These are phyloP conservation scores for Odontomyia ornata DNA, from an alignment of 2,888 invertebrate genomes.

Conservation along the genomic window DNA sequence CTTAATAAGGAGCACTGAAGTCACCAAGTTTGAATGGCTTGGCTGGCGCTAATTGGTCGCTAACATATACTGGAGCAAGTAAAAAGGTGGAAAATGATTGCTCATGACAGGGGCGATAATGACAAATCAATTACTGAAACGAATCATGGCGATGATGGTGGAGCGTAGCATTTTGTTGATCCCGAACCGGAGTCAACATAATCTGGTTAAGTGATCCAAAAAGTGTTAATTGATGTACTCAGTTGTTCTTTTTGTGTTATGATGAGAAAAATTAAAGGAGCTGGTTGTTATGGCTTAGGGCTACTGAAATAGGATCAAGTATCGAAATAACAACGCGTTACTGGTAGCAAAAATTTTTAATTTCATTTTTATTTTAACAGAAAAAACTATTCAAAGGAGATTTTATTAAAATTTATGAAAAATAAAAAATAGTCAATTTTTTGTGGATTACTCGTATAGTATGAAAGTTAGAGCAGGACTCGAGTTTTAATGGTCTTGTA, in stretches of 20 bases:
- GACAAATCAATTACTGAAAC: constrained; percentile 46
- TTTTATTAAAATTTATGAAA: too few relatives aligned
- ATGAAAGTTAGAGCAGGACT: too few relatives aligned
- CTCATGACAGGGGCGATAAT: constrained; percentile 48
- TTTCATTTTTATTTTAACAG: too few relatives aligned
- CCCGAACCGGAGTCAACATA: not conserved
- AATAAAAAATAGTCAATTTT: too few relatives aligned
- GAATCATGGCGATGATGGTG: not conserved
- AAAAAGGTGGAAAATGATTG: constrained; percentile 38
- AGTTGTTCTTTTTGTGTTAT: not conserved
- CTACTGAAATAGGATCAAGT: too few relatives aligned
- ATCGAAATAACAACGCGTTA: too few relatives aligned
- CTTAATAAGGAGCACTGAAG: constrained; percentile 30
- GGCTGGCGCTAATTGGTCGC: constrained; percentile 33
- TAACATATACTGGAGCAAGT: constrained; percentile 12
- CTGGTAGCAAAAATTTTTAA: too few relatives aligned
- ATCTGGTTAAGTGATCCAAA: constrained; percentile 38
- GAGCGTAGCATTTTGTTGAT: not conserved
- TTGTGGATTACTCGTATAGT: too few relatives aligned
- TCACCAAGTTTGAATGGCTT: not conserved
- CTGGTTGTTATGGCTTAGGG: not conserved
- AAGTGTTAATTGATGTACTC: constrained; percentile 35
- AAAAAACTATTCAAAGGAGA: too few relatives aligned
- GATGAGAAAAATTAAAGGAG: not conserved
- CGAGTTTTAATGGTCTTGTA: too few relatives aligned